Evolutionary conservation across 2,888 invertebrate genomes (phyloP), one percentile per base, ranked within the genome.

Genomic region (Deilephila porcellus): DNA sequence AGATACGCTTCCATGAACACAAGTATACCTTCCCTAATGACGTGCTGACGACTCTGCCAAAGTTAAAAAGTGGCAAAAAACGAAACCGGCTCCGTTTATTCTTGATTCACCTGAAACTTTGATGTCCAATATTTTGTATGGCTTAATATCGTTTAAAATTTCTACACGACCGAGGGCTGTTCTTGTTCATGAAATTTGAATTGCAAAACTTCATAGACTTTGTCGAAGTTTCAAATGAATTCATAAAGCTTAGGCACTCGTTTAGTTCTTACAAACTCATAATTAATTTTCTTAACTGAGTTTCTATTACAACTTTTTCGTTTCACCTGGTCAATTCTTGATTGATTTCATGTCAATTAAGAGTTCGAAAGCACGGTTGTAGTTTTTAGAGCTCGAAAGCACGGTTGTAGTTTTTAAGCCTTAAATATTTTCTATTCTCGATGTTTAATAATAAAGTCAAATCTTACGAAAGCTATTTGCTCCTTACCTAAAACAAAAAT

Each of bases 151-250:
- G 14, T 32, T 63, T 56, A 52, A 52, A 67, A 67, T 52, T 74
- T 70, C 52, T 52, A 60, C 25, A 62, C 70, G 67, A 63, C 60
- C 25, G 63, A 52, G 19, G 37, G 45, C 67, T 60, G 59, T 74
- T 74, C 60, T 71, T 74, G 67, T 74, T 74, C 60, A 73, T 74
- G 67, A 73, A 75, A 76, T 70, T 74, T 53, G 4, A 71, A 73
- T 71, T 67, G 8, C 19, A 32, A 73, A 74, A 62, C 74, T 76
- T 73, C 56, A 60, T 60, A 32, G 25, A 52, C 67, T 71, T 73
- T 64, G 70, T 71, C 34, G 70, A 70, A 60, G 64, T 76, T 56
- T 19, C 62, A 56, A 70, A 73, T 59, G 74, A 74, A 73, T 78
- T 73, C 45, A 70, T 73, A 75, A 71, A 52, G 60, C 71, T 56